Conservation (phyloP, 53 echinoderm and acorn worm genomes). For the Henricia sp. region DNA sequence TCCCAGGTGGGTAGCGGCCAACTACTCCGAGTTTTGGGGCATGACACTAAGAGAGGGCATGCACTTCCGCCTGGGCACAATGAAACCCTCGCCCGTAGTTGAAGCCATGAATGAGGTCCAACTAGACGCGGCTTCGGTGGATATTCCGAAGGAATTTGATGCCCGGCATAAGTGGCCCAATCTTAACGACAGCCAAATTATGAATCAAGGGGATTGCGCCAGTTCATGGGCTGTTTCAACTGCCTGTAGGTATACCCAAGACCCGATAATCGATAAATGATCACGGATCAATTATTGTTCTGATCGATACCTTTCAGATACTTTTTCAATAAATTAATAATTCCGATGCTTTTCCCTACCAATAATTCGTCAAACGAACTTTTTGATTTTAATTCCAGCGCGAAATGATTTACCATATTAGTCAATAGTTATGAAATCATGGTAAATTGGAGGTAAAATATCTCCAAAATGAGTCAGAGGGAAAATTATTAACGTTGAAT, state of each 20-base stretch:
- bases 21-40: slow-evolving; percentile 84
- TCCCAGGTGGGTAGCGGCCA: slow-evolving; percentile 85
- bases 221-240: slow-evolving; percentile 98
- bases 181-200: slow-evolving; percentile 67
- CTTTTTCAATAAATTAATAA: no score
- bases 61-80: slow-evolving; percentile 78
- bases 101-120: slow-evolving; percentile 88
- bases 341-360: no score
- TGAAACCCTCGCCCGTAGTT: slow-evolving; percentile 79
- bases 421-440: no score
- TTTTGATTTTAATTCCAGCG: no score
- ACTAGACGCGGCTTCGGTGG: slow-evolving; percentile 65
- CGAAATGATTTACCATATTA: no score
- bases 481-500: no score
- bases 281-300: no score
- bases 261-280: no score
- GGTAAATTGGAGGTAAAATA: no score
- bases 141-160: slow-evolving; percentile 83
- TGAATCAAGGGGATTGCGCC: slow-evolving; percentile 93
- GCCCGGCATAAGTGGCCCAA: slow-evolving; percentile 87
- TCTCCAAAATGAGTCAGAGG: no score
- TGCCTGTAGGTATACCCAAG: slow-evolving; percentile 62
- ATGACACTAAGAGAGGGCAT: slow-evolving; percentile 66
- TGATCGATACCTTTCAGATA: no score
- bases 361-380: no score